A percentile compares a stretch with the other conserved stretches of the same genome.
phyloP scores from a whole-genome alignment of 1,140 invertebrate species.

The Bicyclus anynana region DNA sequence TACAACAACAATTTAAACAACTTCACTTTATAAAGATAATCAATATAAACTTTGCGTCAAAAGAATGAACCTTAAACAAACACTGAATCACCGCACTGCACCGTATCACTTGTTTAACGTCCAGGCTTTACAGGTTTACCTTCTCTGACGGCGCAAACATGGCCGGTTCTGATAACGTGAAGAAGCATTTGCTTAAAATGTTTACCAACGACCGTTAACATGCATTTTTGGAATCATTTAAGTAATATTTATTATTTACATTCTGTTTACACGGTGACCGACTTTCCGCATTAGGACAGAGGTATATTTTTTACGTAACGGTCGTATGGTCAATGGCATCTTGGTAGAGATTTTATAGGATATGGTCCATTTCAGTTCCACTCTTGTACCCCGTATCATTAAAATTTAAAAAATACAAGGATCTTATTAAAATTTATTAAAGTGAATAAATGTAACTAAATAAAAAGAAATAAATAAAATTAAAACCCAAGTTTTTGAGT shows the following conservation, averaged over 20 bases:
- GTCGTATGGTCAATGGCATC: background rate
- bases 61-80: background rate
- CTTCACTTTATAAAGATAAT: too few relatives aligned
- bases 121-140: slow-evolving; percentile 5
- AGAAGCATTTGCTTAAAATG: slow-evolving; percentile 3
- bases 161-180: background rate
- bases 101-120: slow-evolving; percentile 1
- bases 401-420: too few relatives aligned
- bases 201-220: background rate
- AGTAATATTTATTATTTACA: background rate
- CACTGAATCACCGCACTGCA: slow-evolving; percentile 21
- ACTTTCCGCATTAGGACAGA: background rate
- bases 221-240: background rate
- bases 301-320: background rate
- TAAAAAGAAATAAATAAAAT: too few relatives aligned
- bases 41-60: background rate
- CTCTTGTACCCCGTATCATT: too few relatives aligned
- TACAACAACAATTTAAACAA: too few relatives aligned
- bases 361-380: too few relatives aligned
- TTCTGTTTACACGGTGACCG: background rate
- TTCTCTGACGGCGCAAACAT: slow-evolving; percentile 3
- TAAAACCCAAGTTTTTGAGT: too few relatives aligned
- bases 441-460: too few relatives aligned
- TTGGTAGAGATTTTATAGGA: background rate
- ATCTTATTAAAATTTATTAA: too few relatives aligned